Conservation (phyloP, 2,797 vertebrate genomes). For the Gymnothorax javanicus region DNA sequence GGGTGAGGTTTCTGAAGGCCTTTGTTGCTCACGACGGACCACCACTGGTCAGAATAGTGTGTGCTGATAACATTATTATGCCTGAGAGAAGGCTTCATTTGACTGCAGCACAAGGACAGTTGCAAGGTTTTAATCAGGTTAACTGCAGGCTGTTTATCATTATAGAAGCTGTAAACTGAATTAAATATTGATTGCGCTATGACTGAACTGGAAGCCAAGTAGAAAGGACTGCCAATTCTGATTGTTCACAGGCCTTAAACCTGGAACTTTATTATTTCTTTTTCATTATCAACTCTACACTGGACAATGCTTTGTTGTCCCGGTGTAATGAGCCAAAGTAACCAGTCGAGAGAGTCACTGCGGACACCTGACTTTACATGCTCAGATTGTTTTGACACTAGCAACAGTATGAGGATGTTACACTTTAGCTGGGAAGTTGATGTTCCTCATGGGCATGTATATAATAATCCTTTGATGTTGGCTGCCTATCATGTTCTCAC, state of each 20-base stretch:
- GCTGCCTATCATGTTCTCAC: background rate
- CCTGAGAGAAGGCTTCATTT: background rate
- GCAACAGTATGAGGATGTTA: conserved; percentile 2
- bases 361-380: background rate
- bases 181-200: background rate
- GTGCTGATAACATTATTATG: background rate
- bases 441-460: background rate
- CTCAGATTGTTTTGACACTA: background rate
- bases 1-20: too few species aligned
- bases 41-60: background rate
- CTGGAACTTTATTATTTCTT: background rate
- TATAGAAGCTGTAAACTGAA: background rate
- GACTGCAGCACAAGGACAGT: background rate
- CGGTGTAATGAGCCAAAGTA: background rate
- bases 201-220: background rate
- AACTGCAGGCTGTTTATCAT: background rate
- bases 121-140: background rate
- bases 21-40: too few species aligned
- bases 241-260: background rate
- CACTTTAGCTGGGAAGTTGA: background rate
- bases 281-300: background rate
- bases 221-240: background rate
- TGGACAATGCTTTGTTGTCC: background rate
- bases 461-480: background rate
- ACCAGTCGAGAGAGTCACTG: background rate